phyloP scores from a whole-genome alignment of 2,797 vertebrate genomes.

The Sphaeramia orbicularis region DNA sequence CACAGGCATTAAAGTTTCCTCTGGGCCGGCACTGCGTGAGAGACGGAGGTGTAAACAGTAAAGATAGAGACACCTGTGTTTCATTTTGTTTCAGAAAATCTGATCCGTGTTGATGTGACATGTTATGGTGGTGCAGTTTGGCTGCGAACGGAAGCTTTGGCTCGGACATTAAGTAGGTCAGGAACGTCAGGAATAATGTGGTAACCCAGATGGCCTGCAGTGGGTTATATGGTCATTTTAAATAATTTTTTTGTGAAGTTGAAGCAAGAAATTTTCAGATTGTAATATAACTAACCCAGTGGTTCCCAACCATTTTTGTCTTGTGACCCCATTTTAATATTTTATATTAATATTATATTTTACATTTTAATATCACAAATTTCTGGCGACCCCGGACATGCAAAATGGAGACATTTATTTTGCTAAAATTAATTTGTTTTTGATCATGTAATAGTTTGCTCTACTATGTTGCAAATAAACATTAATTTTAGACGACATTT shows the following conservation, averaged over 20 bases:
- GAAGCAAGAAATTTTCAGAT: not conserved
- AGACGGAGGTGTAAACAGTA: constrained; percentile 52
- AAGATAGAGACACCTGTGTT: constrained; percentile 61
- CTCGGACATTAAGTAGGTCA: constrained; percentile 14
- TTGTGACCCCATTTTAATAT: too few relatives aligned
- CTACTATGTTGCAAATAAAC: too few relatives aligned
- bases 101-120: constrained; percentile 26
- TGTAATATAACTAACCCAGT: too few relatives aligned
- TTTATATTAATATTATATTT: too few relatives aligned
- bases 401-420: too few relatives aligned
- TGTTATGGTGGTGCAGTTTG: constrained; percentile 26
- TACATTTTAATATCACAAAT: too few relatives aligned
- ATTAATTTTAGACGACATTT: too few relatives aligned
- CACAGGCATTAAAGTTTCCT: constrained; percentile 39
- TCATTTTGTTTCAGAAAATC: constrained; percentile 27
- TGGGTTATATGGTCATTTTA: too few relatives aligned
- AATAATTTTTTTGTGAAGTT: not conserved
- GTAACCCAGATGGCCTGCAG: constrained; percentile 17
- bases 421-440: too few relatives aligned
- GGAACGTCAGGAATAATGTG: constrained; percentile 7
- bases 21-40: constrained; percentile 53
- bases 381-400: too few relatives aligned
- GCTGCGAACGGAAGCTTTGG: not conserved
- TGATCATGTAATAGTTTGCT: too few relatives aligned
- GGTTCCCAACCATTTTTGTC: too few relatives aligned